Evolutionary conservation across 2,797 vertebrate genomes (phyloP).

Genomic region (Echeneis naucrates): DNA sequence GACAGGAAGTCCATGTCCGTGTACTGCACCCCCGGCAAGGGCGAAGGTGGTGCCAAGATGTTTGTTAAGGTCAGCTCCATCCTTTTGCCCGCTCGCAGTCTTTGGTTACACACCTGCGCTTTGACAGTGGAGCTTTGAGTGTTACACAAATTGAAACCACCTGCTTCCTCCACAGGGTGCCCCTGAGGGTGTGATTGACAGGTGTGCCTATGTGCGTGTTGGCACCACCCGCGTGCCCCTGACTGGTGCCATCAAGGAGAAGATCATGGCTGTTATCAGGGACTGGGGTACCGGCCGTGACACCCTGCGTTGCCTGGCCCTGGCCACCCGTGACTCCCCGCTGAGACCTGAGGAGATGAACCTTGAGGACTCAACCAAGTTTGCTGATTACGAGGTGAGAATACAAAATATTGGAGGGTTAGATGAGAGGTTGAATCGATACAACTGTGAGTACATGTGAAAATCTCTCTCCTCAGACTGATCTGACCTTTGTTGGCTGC

Average conservation of each 20-base stretch:
- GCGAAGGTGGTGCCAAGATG: constrained; percentile 94
- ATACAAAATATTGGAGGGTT: background rate
- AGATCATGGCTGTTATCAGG: constrained; percentile 90
- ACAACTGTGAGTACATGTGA: background rate
- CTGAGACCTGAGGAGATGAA: constrained; percentile 91
- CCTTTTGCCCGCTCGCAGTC: background rate
- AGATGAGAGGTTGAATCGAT: background rate
- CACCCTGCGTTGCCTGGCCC: constrained; percentile 93
- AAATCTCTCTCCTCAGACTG: constrained; percentile 77
- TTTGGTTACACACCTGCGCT: background rate
- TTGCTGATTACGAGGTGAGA: constrained; percentile 91
- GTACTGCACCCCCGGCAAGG: constrained; percentile 91
- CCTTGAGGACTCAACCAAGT: constrained; percentile 92
- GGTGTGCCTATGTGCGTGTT: constrained; percentile 92
- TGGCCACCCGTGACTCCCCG: constrained; percentile 92
- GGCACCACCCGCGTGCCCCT: constrained; percentile 91
- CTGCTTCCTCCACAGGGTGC: constrained; percentile 85
- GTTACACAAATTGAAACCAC: background rate
- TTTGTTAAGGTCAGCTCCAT: constrained; percentile 88
- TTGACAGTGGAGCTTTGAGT: background rate
- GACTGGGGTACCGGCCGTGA: constrained; percentile 95
- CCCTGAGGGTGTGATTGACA: constrained; percentile 94
- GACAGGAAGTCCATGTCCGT: constrained; percentile 98
- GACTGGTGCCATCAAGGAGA: constrained; percentile 88
- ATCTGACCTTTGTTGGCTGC: constrained; percentile 93